phyloP scores from a whole-genome alignment of 2,888 invertebrate species.

The Pseudococcus longispinus region DNA sequence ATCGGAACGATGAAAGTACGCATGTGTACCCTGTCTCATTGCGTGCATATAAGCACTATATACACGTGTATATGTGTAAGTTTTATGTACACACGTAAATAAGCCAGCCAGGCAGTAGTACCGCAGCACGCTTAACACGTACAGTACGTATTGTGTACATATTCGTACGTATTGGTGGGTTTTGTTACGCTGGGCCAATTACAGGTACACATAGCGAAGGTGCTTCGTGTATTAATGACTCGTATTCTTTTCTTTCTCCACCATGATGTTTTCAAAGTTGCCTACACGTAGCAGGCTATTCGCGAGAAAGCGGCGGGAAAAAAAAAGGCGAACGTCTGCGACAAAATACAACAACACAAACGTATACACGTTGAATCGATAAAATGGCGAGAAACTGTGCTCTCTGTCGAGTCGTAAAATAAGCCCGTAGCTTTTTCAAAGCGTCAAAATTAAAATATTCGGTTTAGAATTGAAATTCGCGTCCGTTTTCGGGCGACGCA shows the following conservation, averaged over 20 bases:
- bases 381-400: constrained; percentile 39
- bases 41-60: constrained; percentile 30
- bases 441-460: constrained; percentile 37
- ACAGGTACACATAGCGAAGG: not conserved
- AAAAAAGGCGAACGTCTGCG: constrained; percentile 34
- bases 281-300: too few species aligned
- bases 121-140: not conserved
- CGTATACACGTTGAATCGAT: constrained; percentile 24
- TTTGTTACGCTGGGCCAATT: not conserved
- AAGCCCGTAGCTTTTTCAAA: constrained; percentile 36
- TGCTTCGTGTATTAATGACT: not conserved
- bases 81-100: constrained; percentile 10
- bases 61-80: not conserved
- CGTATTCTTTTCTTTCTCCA: not conserved
- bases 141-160: not conserved
- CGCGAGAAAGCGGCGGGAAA: not conserved
- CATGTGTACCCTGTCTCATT: constrained; percentile 38
- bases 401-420: not conserved
- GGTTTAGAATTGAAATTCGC: constrained; percentile 5
- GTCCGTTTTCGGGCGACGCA: not conserved
- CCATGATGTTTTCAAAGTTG: not conserved
- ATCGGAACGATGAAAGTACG: constrained; percentile 28
- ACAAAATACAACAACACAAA: constrained; percentile 13
- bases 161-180: not conserved
- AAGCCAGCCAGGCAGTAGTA: not conserved